Evolutionary conservation across 2,888 invertebrate species (phyloP), one percentile per base, ranked within the genome.

Genomic region (Unio delphinus): DNA sequence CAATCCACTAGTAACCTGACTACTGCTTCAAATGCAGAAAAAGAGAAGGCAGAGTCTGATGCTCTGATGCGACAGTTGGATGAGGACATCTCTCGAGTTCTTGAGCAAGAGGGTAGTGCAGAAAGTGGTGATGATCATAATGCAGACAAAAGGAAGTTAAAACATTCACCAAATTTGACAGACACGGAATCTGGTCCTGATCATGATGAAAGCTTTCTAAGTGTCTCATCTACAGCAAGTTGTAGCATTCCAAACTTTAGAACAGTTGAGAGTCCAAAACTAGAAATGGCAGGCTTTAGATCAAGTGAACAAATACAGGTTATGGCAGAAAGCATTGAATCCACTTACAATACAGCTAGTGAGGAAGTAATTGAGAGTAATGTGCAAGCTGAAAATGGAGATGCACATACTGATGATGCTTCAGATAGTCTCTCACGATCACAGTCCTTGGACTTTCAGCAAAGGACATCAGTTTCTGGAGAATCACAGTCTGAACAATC

Each of bases 1-100:
- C 30, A 23, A 57, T 15, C 55, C 20, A 34, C 55, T 23, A 60
- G 55, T 20, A 68, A 67, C 68, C 60, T 55, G 26, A 54, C 54
- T 45, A n/a, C 60, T 4, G 54, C 59, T 1, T 18, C 59, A 11
- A 30, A 55, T n/a, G 20, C 56, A 45, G 67, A 70, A 65, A 69
- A 69, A 45, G 70, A 65, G 17, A 72, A 72, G 63, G 71, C 68
- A 20, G 76, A 79, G 67, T 68, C 75, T 28, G 78, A 81, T 67
- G 80, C 72, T 20, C 73, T 87, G 58, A 87, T 85, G 85, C 80
- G 75, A 75, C 82, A 86, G 58, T 78, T 89, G 20, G 88, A 88
- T 76, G 82, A 80, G 61, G 88, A 88, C 74, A 88, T 89, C 20
- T 85, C 85, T 5, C 73, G 83, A 54, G 85, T 86, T 45, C 74